phyloP scores from a whole-genome alignment of 2,888 invertebrate genomes.

The Epinotia bilunana region DNA sequence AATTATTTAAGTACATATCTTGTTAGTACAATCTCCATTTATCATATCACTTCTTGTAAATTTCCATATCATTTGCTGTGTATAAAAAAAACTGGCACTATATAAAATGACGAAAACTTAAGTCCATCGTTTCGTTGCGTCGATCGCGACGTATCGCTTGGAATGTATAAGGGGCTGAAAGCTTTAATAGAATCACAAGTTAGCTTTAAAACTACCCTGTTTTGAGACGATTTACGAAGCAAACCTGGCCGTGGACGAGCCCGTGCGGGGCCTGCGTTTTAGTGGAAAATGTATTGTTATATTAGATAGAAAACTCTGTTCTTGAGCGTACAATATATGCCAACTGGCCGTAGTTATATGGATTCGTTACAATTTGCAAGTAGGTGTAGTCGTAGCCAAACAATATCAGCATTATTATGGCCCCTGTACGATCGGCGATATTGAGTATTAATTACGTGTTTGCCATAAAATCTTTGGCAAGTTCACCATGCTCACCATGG shows the following conservation, averaged over 20 bases:
- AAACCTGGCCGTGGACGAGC: slow-evolving; percentile 50
- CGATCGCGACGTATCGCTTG: slow-evolving; percentile 48
- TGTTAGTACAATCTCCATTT: slow-evolving; percentile 81
- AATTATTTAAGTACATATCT: slow-evolving; percentile 82
- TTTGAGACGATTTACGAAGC: slow-evolving; percentile 67
- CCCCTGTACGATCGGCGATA: background rate
- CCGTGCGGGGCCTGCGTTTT: slow-evolving; percentile 70
- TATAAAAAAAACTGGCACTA: slow-evolving; percentile 67
- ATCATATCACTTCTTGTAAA: slow-evolving; percentile 84
- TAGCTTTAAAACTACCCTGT: slow-evolving; percentile 62
- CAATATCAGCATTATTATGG: slow-evolving; percentile 63
- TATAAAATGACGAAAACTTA: slow-evolving; percentile 68
- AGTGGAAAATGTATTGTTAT: slow-evolving; percentile 69
- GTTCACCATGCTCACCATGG: background rate
- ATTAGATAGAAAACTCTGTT: slow-evolving; percentile 67
- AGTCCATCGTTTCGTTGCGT: slow-evolving; percentile 57
- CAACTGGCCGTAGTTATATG: slow-evolving; percentile 74
- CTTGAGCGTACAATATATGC: slow-evolving; percentile 67
- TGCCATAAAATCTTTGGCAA: background rate
- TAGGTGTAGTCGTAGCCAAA: slow-evolving; percentile 78
- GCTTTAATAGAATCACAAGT: slow-evolving; percentile 69
- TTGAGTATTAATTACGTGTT: background rate
- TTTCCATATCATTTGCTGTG: slow-evolving; percentile 82
- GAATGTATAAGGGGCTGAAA: slow-evolving; percentile 60
- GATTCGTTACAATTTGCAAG: slow-evolving; percentile 77